phyloP scores from a whole-genome alignment of 2,888 invertebrate genomes.

The Acheta domesticus region DNA sequence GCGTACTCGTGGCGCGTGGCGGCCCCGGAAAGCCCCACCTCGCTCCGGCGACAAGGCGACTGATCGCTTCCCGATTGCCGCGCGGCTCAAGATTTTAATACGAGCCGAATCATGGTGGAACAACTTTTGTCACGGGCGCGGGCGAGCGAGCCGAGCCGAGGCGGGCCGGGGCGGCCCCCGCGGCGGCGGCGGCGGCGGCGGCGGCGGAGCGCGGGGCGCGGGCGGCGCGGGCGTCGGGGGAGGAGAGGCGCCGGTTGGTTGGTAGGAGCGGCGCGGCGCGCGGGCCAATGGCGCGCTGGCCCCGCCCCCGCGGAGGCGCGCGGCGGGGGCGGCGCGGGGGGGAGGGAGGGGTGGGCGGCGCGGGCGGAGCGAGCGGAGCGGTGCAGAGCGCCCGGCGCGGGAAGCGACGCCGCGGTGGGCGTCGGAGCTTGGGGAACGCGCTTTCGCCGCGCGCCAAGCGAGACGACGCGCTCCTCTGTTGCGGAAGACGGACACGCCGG shows the following conservation, averaged over 20 bases:
- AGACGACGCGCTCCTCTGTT: no score
- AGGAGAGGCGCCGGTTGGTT: background rate
- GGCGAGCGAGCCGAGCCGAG: background rate
- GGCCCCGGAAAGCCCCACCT: no score
- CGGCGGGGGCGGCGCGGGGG: background rate
- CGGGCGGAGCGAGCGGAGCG: slow-evolving; percentile 19
- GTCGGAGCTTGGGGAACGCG: background rate
- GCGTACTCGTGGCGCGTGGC: no score
- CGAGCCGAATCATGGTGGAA: slow-evolving; percentile 11
- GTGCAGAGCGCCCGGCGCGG: slow-evolving; percentile 39
- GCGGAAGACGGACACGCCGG: no score
- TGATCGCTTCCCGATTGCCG: no score
- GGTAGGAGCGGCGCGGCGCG: background rate
- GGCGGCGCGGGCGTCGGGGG: background rate
- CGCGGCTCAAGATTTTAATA: slow-evolving; percentile 18
- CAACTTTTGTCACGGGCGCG: slow-evolving; percentile 9
- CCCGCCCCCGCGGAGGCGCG: background rate
- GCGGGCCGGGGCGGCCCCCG: background rate
- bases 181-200: background rate
- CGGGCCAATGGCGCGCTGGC: background rate
- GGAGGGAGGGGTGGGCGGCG: background rate
- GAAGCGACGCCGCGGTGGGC: slow-evolving; percentile 37
- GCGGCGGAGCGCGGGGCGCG: background rate
- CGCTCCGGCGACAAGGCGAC: no score
- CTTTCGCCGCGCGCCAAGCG: background rate